Evolutionary conservation across 2,888 invertebrate genomes (phyloP).

Genomic region (Physocephala rufipes): DNA sequence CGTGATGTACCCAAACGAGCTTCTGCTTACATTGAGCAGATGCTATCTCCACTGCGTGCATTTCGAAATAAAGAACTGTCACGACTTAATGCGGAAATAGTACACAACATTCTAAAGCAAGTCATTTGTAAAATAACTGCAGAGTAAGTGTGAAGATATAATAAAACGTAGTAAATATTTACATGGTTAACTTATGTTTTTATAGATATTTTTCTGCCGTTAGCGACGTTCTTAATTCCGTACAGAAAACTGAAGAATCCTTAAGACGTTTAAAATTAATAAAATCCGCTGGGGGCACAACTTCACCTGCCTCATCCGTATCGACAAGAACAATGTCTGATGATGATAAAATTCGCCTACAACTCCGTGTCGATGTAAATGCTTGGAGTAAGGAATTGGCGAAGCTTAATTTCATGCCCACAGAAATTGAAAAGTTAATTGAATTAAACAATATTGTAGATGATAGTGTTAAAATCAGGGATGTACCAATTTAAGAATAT

Average conservation of each 20-base stretch:
- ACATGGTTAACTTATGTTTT: conserved; percentile 13
- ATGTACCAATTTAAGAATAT: conserved; percentile 37
- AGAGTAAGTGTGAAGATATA: conserved; percentile 67
- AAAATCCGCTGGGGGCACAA: conserved; percentile 68
- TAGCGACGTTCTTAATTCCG: conserved; percentile 88
- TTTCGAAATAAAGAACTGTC: conserved; percentile 65
- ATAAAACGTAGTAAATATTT: not conserved
- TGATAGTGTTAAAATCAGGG: conserved; percentile 69
- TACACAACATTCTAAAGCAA: conserved; percentile 53
- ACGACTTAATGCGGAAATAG: conserved; percentile 55
- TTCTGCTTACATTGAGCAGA: conserved; percentile 79
- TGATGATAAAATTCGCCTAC: conserved; percentile 93
- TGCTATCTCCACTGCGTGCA: conserved; percentile 69
- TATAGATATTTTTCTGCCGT: conserved; percentile 77
- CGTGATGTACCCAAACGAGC: conserved; percentile 83
- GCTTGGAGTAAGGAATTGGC: conserved; percentile 75
- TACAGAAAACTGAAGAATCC: conserved; percentile 95
- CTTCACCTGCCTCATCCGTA: conserved; percentile 51
- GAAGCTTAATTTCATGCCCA: conserved; percentile 68
- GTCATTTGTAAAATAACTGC: conserved; percentile 68
- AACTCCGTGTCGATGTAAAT: conserved; percentile 86
- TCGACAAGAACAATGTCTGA: conserved; percentile 73
- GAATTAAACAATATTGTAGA: conserved; percentile 73
- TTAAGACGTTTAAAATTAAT: conserved; percentile 87
- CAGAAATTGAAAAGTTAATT: conserved; percentile 70